Conservation (phyloP, 2,888 invertebrate species). For the Lepidochitona cinerea region DNA sequence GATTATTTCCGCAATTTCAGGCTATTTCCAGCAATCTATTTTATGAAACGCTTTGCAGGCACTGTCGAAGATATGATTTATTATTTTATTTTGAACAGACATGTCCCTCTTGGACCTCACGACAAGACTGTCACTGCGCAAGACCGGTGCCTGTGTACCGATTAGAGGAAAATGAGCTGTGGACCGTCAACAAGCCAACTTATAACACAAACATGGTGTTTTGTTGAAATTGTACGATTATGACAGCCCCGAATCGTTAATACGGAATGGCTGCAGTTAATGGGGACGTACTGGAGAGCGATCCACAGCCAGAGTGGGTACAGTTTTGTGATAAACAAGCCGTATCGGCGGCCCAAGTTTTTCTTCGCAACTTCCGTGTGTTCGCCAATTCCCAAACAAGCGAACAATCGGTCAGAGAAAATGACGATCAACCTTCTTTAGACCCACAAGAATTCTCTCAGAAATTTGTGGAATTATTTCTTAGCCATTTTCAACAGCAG, state of each 20-base stretch:
- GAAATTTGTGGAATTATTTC: slow-evolving; percentile 87
- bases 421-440: slow-evolving; percentile 71
- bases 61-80: neutral
- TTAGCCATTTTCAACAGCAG: slow-evolving; percentile 85
- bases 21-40: too few species aligned
- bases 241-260: neutral
- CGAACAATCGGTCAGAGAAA: neutral
- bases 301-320: slow-evolving; percentile 72
- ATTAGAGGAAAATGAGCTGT: neutral
- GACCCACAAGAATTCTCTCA: slow-evolving; percentile 85
- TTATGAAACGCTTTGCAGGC: neutral
- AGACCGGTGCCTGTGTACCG: neutral
- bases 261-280: slow-evolving; percentile 25
- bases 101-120: neutral
- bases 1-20: neutral
- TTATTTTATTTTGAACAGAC: neutral
- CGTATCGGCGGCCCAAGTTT: slow-evolving; percentile 87
- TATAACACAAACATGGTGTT: neutral
- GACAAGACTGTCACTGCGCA: neutral
- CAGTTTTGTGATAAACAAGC: slow-evolving; percentile 76
- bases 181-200: neutral
- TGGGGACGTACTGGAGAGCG: slow-evolving; percentile 14
- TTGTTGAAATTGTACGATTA: neutral
- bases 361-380: slow-evolving; percentile 87
- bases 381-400: slow-evolving; percentile 1